Evolutionary conservation across 1,140 invertebrate genomes (phyloP).

Genomic region (Hycleus phaleratus): DNA sequence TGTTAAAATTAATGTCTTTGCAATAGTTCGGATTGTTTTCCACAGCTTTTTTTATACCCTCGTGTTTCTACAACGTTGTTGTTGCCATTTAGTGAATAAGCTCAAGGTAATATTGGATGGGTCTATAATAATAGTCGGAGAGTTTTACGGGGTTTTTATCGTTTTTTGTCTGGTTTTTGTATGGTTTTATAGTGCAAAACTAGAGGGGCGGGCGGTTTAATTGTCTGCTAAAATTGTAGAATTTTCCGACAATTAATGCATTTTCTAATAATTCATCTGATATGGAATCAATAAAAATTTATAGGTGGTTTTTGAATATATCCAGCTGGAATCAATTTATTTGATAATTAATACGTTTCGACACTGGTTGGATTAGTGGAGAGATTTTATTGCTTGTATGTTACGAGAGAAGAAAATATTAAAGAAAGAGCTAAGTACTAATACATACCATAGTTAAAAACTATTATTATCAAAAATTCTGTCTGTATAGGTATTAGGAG

Average conservation of each 20-base stretch:
- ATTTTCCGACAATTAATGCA: slow-evolving; percentile 4
- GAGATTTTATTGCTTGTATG: too few relatives aligned
- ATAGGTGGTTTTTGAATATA: slow-evolving; percentile 2
- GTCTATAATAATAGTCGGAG: slow-evolving; percentile 11
- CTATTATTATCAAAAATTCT: too few relatives aligned
- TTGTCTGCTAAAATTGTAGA: too few relatives aligned
- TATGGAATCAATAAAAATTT: slow-evolving; percentile 12
- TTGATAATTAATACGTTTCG: slow-evolving; percentile 14
- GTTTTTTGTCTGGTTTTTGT: slow-evolving; percentile 6
- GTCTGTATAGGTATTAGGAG: too few relatives aligned
- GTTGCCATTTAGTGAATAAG: neutral
- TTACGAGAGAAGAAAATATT: too few relatives aligned
- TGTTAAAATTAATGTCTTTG: too few relatives aligned
- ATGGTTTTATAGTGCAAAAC: neutral
- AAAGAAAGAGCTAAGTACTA: too few relatives aligned
- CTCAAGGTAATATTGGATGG: slow-evolving; percentile 1
- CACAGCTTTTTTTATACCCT: too few relatives aligned
- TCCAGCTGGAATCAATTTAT: slow-evolving; percentile 8
- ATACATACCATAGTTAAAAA: too few relatives aligned
- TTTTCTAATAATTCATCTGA: slow-evolving; percentile 5
- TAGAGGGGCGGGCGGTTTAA: too few relatives aligned
- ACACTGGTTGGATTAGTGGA: neutral
- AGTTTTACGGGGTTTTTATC: neutral
- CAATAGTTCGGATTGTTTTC: too few relatives aligned
- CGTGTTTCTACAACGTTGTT: too few relatives aligned